Evolutionary conservation across 2,113 vertebrate species (phyloP).

Genomic region (Recurvirostra avosetta): DNA sequence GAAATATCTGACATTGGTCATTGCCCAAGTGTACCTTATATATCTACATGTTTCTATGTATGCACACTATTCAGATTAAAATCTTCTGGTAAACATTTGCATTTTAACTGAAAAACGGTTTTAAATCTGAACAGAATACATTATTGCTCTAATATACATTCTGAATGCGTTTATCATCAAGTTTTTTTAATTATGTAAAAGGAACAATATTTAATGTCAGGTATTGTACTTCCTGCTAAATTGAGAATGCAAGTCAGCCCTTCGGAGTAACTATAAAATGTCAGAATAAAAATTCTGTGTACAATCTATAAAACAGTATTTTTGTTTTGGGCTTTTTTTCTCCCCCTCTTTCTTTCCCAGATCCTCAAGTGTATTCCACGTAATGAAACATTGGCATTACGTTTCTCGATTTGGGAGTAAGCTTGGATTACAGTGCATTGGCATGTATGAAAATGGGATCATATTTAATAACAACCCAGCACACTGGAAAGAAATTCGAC

Average conservation of each 20-base stretch:
- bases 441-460: constrained; percentile 91
- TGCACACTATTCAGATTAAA: background rate
- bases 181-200: background rate
- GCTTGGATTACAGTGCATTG: constrained; percentile 84
- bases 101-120: background rate
- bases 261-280: background rate
- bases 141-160: background rate
- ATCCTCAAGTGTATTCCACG: constrained; percentile 84
- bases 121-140: background rate
- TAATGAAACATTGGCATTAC: constrained; percentile 87
- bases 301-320: background rate
- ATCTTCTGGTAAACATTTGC: background rate
- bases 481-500: constrained; percentile 85
- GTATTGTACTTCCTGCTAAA: background rate
- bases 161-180: background rate
- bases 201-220: background rate
- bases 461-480: constrained; percentile 90
- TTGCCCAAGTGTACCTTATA: background rate
- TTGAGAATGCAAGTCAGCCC: background rate
- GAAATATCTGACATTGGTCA: background rate
- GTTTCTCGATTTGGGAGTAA: constrained; percentile 86
- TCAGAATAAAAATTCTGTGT: background rate
- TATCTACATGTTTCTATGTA: background rate
- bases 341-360: constrained; percentile 60
- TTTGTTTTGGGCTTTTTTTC: background rate